Conservation (phyloP, 2,113 vertebrate genomes). For the Peromyscus maniculatus region DNA sequence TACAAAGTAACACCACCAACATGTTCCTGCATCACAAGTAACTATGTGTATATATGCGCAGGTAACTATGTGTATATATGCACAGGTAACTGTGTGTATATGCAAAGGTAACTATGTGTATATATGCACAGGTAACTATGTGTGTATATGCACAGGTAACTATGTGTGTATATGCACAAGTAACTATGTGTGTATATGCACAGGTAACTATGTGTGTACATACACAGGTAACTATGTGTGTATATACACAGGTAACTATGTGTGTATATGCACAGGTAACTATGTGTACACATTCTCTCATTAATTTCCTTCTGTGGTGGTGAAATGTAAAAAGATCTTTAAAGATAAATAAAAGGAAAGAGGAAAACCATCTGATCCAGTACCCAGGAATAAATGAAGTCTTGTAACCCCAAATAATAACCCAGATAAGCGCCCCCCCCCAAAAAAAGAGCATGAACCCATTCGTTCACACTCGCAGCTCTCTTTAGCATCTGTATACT, state of each 20-base stretch:
- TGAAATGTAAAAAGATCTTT: slow-evolving; percentile 34
- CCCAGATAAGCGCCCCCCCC: background rate
- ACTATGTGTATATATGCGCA: background rate
- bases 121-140: background rate
- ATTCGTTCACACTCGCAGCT: background rate
- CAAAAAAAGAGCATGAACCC: slow-evolving; percentile 49
- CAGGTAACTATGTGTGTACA: background rate
- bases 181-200: background rate
- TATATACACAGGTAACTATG: background rate
- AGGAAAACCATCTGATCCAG: background rate
- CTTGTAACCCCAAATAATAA: slow-evolving; percentile 24
- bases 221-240: too few species aligned
- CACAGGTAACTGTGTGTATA: background rate
- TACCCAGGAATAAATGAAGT: slow-evolving; percentile 12
- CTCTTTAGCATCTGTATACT: slow-evolving; percentile 45
- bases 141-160: too few species aligned
- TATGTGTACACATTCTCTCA: background rate
- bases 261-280: background rate
- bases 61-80: background rate
- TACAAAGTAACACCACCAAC: background rate
- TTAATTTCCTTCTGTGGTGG: slow-evolving; percentile 33
- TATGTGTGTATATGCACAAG: background rate
- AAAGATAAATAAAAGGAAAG: background rate
- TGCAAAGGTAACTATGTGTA: background rate
- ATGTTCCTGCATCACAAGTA: background rate